A percentile compares a stretch with the other conserved stretches of the same genome.
Evolutionary conservation across 2,113 vertebrate species (phyloP).

Genomic region (Aleadryas rufinucha): DNA sequence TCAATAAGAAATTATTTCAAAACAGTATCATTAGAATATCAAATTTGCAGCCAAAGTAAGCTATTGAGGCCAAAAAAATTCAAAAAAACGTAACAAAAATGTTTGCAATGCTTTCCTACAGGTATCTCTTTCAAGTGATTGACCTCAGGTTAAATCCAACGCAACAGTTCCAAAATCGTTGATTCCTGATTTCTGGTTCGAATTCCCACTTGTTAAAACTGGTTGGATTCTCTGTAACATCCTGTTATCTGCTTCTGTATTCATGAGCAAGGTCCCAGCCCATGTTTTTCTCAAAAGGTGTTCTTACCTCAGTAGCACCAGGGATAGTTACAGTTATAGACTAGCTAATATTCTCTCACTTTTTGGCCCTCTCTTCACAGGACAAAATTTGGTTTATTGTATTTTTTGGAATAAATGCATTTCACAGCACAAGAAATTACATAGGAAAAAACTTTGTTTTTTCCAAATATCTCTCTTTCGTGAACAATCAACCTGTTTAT

Average conservation of each 20-base stretch:
- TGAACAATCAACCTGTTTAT: not conserved
- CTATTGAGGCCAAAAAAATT: not conserved
- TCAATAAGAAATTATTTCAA: not conserved
- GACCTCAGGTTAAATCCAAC: not conserved
- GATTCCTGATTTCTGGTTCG: not conserved
- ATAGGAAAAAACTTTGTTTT: not conserved
- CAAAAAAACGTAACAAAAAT: not conserved
- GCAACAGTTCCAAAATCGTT: not conserved
- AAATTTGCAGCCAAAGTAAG: not conserved
- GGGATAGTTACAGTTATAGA: not conserved
- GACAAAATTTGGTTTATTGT: not conserved
- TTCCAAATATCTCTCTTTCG: not conserved
- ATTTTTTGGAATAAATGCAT: not conserved
- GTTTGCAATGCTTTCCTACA: not conserved
- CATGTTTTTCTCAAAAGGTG: not conserved
- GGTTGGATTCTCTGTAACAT: not conserved
- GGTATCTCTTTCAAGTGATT: not conserved
- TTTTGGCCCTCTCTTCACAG: not conserved
- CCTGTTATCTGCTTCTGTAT: rapidly evolving
- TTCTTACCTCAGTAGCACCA: not conserved
- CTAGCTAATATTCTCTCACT: not conserved
- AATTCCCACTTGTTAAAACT: not conserved
- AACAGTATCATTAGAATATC: not conserved
- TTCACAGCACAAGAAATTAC: not conserved
- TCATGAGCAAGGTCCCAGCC: not conserved